phyloP scores from a whole-genome alignment of 1,140 invertebrate species.

The Zaprionus africanus region DNA sequence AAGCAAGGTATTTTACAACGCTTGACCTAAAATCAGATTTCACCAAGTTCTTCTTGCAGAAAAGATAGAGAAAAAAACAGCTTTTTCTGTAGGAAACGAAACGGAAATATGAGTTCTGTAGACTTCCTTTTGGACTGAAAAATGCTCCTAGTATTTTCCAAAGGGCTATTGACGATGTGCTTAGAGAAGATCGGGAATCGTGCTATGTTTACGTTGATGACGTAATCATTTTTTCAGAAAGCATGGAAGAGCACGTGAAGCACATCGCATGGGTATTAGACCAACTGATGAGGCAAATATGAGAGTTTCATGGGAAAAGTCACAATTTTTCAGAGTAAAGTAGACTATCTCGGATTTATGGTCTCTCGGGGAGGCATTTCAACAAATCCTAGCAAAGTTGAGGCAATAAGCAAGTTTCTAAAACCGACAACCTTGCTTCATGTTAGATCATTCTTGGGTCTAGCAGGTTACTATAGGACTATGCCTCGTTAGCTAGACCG shows the following conservation, averaged over 20 bases:
- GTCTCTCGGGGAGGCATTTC: not conserved
- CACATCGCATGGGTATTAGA: not conserved
- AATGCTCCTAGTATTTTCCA: too few relatives aligned
- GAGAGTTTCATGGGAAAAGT: not conserved
- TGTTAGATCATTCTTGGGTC: not conserved
- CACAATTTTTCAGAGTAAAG: not conserved
- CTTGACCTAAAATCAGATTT: constrained; percentile 6
- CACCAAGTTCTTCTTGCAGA: not conserved
- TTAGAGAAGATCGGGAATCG: too few relatives aligned
- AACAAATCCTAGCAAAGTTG: not conserved
- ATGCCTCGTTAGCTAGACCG: too few relatives aligned
- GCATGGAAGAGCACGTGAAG: too few relatives aligned
- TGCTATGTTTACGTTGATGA: too few relatives aligned
- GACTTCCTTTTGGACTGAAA: too few relatives aligned
- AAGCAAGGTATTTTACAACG: constrained; percentile 36
- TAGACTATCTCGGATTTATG: not conserved
- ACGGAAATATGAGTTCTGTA: not conserved
- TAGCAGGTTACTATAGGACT: not conserved
- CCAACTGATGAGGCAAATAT: not conserved
- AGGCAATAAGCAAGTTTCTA: not conserved
- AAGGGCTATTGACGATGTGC: too few relatives aligned
- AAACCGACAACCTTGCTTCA: not conserved
- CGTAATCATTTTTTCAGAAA: too few relatives aligned
- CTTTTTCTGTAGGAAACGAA: not conserved
- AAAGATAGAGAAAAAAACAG: not conserved